Percentiles rank a stretch among this genome's conserved stretches.
Conservation (phyloP, 30 jellyfish, hydroid and myxozoan genomes). For the Aurelia aurita region DNA sequence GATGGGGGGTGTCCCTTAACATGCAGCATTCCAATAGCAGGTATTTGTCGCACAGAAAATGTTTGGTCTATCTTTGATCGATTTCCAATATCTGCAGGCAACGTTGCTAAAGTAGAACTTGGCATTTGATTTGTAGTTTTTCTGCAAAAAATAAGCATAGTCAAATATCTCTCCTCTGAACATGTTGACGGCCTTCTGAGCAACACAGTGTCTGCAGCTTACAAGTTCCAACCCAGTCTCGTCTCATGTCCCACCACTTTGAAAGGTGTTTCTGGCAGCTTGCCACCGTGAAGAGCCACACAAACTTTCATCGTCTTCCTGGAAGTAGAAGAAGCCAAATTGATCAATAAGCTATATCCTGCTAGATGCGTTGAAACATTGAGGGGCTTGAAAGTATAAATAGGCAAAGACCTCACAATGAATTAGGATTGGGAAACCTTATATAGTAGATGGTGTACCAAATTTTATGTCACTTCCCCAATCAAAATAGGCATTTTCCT, state of each 20-base stretch:
- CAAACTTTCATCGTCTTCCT: background rate
- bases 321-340: background rate
- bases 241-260: background rate
- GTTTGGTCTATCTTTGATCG: background rate
- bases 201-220: constrained; percentile 38
- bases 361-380: no score
- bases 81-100: constrained; percentile 48
- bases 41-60: background rate
- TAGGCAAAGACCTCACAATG: no score
- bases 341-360: no score
- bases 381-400: no score
- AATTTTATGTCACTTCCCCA: no score
- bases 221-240: constrained; percentile 43
- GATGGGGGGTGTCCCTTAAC: constrained; percentile 34
- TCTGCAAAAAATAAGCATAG: constrained; percentile 39
- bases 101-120: constrained; percentile 50
- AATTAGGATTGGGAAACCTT: no score
- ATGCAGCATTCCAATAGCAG: constrained; percentile 53
- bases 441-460: no score
- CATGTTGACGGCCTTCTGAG: constrained; percentile 29
- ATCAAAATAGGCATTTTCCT: no score
- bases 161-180: constrained; percentile 50
- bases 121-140: constrained; percentile 7
- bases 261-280: constrained; percentile 25
- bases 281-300: constrained; percentile 40